Conservation (phyloP, 2,797 vertebrate species). For the Acanthis flammea region DNA sequence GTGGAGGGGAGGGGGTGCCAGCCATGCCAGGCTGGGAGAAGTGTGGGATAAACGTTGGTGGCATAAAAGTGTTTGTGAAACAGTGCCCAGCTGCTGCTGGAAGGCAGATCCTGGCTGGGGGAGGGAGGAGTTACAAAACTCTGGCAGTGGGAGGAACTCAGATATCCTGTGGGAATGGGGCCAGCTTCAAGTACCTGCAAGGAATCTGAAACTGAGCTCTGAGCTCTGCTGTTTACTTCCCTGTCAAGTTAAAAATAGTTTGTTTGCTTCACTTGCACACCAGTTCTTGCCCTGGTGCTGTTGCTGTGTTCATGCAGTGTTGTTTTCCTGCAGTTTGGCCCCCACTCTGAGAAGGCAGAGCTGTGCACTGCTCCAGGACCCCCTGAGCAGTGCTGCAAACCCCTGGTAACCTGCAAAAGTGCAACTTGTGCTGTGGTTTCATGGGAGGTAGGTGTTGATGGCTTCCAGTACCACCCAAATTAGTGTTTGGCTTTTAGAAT, state of each 20-base stretch:
- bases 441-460: constrained; percentile 76
- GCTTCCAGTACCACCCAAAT: not conserved
- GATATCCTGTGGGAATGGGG: not conserved
- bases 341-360: constrained; percentile 72
- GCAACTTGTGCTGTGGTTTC: constrained; percentile 72
- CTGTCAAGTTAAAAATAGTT: not conserved
- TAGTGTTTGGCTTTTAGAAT: not conserved
- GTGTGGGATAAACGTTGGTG: not conserved
- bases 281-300: not conserved
- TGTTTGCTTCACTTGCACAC: not conserved
- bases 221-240: not conserved
- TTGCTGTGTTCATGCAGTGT: not conserved
- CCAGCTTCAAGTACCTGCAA: not conserved
- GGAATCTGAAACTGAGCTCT: not conserved
- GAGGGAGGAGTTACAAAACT: not conserved
- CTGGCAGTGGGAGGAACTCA: not conserved
- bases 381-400: constrained; percentile 75
- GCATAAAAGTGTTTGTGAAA: not conserved
- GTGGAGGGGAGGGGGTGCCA: not conserved
- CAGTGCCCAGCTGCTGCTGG: not conserved
- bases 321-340: constrained; percentile 72
- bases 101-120: not conserved
- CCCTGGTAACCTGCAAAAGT: constrained; percentile 73
- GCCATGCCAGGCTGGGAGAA: not conserved
- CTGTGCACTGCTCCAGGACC: constrained; percentile 73